phyloP scores from a whole-genome alignment of 2,113 vertebrate genomes.

The Genyomyrus donnyi region DNA sequence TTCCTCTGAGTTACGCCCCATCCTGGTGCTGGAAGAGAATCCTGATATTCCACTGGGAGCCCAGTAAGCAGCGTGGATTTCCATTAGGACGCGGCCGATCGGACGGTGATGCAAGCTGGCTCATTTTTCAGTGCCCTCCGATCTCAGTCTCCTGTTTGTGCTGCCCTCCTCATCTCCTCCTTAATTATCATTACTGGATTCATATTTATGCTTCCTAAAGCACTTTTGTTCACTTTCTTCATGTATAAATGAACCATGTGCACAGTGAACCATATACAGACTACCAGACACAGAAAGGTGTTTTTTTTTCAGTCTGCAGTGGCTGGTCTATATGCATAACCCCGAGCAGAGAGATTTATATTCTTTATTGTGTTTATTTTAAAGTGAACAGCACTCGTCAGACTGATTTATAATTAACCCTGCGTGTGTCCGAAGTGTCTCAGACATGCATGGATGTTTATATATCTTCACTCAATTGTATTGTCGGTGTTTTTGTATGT shows the following conservation, averaged over 20 bases:
- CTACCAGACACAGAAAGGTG: neutral
- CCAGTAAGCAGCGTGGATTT: neutral
- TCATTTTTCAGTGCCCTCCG: neutral
- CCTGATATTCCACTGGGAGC: neutral
- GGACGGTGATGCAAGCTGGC: neutral
- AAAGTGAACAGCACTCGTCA: neutral
- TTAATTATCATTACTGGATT: neutral
- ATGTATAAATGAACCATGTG: neutral
- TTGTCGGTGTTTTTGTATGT: neutral
- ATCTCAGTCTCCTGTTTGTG: neutral
- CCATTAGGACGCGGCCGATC: neutral
- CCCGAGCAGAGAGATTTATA: neutral
- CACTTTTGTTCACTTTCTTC: neutral
- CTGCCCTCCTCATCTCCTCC: neutral
- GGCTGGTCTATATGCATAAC: neutral
- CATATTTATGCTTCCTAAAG: neutral
- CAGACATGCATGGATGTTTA: neutral
- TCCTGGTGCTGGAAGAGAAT: neutral
- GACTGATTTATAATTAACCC: neutral
- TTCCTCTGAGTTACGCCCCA: neutral
- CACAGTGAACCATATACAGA: neutral
- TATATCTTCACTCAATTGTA: neutral
- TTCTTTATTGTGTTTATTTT: neutral
- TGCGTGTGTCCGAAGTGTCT: neutral
- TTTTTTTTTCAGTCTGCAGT: neutral